Conservation (phyloP, 1,140 invertebrate genomes). For the Saccostrea glomerata region DNA sequence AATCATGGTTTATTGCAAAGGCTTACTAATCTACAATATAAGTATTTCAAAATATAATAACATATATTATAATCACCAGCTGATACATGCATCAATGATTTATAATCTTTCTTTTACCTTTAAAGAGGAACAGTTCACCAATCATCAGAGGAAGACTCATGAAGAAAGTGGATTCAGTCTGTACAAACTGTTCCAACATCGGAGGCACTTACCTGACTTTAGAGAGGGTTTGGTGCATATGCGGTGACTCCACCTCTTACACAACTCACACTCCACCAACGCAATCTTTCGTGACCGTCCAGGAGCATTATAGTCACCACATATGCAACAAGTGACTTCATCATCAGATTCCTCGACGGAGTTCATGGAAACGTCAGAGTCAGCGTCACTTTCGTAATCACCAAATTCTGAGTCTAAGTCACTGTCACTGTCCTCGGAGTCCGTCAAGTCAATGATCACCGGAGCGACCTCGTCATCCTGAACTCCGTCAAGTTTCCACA, state of each 20-base stretch:
- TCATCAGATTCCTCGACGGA: not conserved
- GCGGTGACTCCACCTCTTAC: constrained; percentile 3
- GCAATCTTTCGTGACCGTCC: not conserved
- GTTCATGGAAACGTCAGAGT: not conserved
- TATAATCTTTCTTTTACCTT: not conserved
- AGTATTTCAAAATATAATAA: too few relatives aligned
- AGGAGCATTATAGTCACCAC: not conserved
- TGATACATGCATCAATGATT: not conserved
- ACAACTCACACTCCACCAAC: not conserved
- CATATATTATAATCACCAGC: too few relatives aligned
- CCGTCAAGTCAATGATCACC: constrained; percentile 15
- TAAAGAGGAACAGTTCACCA: not conserved
- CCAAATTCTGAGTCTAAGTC: not conserved
- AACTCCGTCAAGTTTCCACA: not conserved
- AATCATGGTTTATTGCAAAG: too few relatives aligned
- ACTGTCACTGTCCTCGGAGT: not conserved
- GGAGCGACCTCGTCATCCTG: not conserved
- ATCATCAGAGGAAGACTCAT: not conserved
- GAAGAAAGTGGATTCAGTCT: not conserved
- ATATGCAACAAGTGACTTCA: constrained; percentile 16
- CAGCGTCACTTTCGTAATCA: constrained; percentile 4
- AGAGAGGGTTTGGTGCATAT: not conserved
- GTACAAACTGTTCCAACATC: not conserved
- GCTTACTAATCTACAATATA: too few relatives aligned
- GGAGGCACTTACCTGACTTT: not conserved